Percentiles rank a stretch among this genome's conserved stretches.
Evolutionary conservation across 2,113 vertebrate species (phyloP).

Genomic region (Dendrocopos noguchii): DNA sequence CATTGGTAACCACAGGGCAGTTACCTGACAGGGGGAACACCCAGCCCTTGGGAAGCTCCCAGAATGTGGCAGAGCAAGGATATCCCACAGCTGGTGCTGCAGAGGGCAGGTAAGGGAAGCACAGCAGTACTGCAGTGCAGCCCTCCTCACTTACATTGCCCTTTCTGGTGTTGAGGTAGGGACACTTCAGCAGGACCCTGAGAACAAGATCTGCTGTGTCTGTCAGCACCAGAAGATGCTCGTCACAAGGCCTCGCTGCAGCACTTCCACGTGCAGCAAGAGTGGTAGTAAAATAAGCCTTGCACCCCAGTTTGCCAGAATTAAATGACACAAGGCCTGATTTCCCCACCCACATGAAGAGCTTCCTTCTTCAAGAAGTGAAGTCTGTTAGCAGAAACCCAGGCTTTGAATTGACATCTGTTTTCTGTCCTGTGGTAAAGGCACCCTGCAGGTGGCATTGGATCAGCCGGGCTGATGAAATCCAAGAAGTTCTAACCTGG

Average conservation of each 20-base stretch:
- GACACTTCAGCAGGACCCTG: neutral
- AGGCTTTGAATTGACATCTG: neutral
- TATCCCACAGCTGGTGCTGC: conserved; percentile 44
- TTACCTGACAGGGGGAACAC: conserved; percentile 66
- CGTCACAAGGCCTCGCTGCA: conserved; percentile 3
- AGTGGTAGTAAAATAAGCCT: conserved; percentile 22
- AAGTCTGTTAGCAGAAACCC: neutral
- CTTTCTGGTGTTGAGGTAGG: neutral
- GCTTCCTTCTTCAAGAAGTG: conserved; percentile 1
- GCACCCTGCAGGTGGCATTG: neutral
- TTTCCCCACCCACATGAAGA: neutral
- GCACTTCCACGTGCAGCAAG: neutral
- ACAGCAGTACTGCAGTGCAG: neutral
- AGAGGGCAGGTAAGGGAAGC: conserved; percentile 81
- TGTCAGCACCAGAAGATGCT: neutral
- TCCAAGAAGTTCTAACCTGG: neutral
- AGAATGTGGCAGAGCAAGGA: conserved; percentile 73
- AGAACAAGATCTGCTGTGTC: neutral
- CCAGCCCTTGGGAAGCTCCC: conserved; percentile 64
- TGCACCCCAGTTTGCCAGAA: conserved; percentile 32
- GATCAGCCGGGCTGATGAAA: neutral
- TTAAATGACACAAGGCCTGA: neutral
- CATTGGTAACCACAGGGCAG: conserved; percentile 65
- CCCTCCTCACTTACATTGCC: neutral
- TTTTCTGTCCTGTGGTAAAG: neutral